These are phyloP conservation scores for Procavia capensis DNA, from an alignment of 2,113 vertebrate genomes.

Conservation along the genomic window DNA sequence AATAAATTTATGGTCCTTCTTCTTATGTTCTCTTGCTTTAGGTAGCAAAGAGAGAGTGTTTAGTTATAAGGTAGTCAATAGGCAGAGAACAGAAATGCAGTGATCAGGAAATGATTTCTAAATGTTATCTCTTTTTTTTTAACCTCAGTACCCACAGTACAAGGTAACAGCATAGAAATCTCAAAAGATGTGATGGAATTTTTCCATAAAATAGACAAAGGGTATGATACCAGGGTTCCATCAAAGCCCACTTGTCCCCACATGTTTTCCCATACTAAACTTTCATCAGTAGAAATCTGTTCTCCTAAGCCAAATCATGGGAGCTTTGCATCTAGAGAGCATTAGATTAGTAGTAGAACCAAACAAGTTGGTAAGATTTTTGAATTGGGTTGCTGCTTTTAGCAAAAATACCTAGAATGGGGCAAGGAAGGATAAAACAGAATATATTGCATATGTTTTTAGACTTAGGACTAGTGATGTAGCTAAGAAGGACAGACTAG, in stretches of 20 bases:
- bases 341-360: not conserved
- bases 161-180: not conserved
- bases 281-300: slow-evolving; percentile 4
- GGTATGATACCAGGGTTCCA: not conserved
- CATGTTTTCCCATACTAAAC: slow-evolving; percentile 25
- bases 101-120: not conserved
- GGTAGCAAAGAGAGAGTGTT: not conserved
- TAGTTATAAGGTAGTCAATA: slow-evolving; percentile 15
- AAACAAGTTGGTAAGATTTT: slow-evolving; percentile 22
- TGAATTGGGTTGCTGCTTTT: slow-evolving; percentile 21
- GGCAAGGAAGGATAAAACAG: not conserved
- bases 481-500: not conserved
- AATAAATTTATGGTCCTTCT: not conserved
- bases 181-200: not conserved
- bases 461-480: not conserved
- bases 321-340: not conserved
- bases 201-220: not conserved
- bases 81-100: slow-evolving; percentile 51
- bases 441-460: slow-evolving; percentile 26
- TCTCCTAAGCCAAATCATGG: not conserved
- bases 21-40: slow-evolving; percentile 25
- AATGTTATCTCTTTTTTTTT: not conserved
- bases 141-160: not conserved
- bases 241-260: not conserved
- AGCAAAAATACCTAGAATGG: not conserved